Percentiles rank a stretch among this genome's conserved stretches.
Evolutionary conservation across 2,888 invertebrate species (phyloP).

Genomic region (Amphipyra tragopoginis): DNA sequence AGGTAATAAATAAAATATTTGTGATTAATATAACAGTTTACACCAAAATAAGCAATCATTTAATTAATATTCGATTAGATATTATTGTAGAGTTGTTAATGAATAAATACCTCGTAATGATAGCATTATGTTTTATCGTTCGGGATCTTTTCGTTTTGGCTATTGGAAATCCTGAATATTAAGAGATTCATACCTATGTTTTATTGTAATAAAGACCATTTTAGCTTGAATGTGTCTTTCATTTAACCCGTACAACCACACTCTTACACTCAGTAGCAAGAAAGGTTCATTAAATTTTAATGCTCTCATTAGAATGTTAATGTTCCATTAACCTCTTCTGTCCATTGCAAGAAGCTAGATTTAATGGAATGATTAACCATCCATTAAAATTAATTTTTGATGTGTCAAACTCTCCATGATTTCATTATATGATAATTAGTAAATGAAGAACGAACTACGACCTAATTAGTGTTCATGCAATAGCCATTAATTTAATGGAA

Average conservation of each 20-base stretch:
- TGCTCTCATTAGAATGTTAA: too few relatives aligned
- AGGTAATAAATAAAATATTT: constrained; percentile 17
- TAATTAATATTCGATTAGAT: constrained; percentile 41
- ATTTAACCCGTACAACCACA: constrained; percentile 24
- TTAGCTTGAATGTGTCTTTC: constrained; percentile 70
- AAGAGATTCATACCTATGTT: constrained; percentile 53
- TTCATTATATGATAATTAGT: too few relatives aligned
- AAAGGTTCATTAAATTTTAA: too few relatives aligned
- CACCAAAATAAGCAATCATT: constrained; percentile 56
- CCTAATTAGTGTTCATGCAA: too few relatives aligned
- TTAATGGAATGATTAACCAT: too few relatives aligned
- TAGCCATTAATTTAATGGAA: too few relatives aligned
- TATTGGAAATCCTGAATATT: constrained; percentile 39
- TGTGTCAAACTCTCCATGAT: too few relatives aligned
- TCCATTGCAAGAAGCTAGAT: too few relatives aligned
- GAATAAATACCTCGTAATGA: constrained; percentile 56
- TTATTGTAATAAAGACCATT: constrained; percentile 67
- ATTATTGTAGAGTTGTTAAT: constrained; percentile 47
- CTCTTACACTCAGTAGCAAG: too few relatives aligned
- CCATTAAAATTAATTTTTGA: too few relatives aligned
- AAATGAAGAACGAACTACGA: too few relatives aligned
- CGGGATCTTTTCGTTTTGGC: constrained; percentile 41
- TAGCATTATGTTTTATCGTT: constrained; percentile 44
- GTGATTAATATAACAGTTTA: constrained; percentile 53
- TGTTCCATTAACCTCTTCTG: too few relatives aligned